These are phyloP conservation scores for Cosmia pyralina DNA, from an alignment of 2,888 invertebrate genomes.

Conservation along the genomic window DNA sequence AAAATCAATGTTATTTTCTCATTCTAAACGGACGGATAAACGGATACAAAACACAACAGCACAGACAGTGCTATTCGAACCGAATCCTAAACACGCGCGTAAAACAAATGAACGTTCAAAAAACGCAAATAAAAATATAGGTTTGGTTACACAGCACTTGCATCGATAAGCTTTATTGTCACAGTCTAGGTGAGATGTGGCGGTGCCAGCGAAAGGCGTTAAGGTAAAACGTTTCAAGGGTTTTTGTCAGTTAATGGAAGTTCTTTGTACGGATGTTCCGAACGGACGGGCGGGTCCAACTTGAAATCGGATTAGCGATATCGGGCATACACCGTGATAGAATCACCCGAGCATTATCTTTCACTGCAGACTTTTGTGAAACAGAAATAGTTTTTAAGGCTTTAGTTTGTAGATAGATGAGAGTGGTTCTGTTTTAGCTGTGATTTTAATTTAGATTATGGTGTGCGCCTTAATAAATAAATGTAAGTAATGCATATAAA, in stretches of 20 bases:
- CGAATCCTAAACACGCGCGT: conserved; percentile 28
- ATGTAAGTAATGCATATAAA: not conserved
- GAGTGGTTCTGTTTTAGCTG: not conserved
- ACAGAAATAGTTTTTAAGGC: conserved; percentile 58
- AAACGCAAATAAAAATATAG: conserved; percentile 48
- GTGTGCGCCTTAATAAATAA: not conserved
- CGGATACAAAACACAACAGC: conserved; percentile 7
- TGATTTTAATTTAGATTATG: not conserved
- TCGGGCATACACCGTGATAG: conserved; percentile 83
- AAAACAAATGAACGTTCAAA: conserved; percentile 42
- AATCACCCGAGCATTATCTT: conserved; percentile 80
- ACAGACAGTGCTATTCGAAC: not conserved
- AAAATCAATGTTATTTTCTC: conserved; percentile 8
- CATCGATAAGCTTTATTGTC: conserved; percentile 68
- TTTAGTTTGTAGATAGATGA: conserved; percentile 30
- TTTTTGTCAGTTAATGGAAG: conserved; percentile 88
- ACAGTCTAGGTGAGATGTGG: conserved; percentile 68
- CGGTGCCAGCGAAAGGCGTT: conserved; percentile 69
- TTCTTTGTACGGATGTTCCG: conserved; percentile 88
- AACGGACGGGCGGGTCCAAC: conserved; percentile 81
- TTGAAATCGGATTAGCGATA: conserved; percentile 87
- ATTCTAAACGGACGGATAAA: not conserved
- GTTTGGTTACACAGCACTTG: conserved; percentile 48
- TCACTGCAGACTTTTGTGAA: conserved; percentile 70
- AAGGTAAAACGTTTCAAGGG: conserved; percentile 77